A percentile compares a stretch with the other conserved stretches of the same genome.
Evolutionary conservation across 2,113 vertebrate genomes (phyloP).

Genomic region (Thalassoma bifasciatum): DNA sequence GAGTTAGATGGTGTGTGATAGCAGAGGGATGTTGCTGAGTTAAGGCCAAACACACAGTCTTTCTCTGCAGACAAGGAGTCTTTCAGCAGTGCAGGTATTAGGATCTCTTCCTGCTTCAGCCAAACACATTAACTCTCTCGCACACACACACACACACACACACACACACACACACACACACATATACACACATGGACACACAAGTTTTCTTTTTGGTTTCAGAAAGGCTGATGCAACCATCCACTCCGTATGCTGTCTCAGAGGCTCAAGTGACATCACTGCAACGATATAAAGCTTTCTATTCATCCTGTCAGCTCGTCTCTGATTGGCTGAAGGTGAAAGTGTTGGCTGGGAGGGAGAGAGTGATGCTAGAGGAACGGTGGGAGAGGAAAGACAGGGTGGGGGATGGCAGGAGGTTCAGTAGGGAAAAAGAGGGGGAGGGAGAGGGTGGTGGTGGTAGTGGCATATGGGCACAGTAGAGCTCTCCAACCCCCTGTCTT

Average conservation of each 20-base stretch:
- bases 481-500: conserved; percentile 15
- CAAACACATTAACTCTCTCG: conserved; percentile 27
- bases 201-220: conserved; percentile 27
- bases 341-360: conserved; percentile 10
- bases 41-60: conserved; percentile 55
- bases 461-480: conserved; percentile 53
- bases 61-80: conserved; percentile 63
- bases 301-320: conserved; percentile 52
- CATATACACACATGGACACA: conserved; percentile 9
- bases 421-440: too few relatives aligned
- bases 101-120: conserved; percentile 57
- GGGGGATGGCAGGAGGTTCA: conserved; percentile 21
- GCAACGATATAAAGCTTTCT: conserved; percentile 52
- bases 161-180: conserved; percentile 14
- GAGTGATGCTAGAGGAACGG: conserved; percentile 22
- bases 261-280: conserved; percentile 57
- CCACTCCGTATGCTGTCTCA: conserved; percentile 23
- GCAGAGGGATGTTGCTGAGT: conserved; percentile 47
- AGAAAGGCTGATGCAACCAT: conserved; percentile 55
- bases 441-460: too few relatives aligned
- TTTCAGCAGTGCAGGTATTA: conserved; percentile 61
- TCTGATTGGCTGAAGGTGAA: conserved; percentile 49
- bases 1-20: conserved; percentile 35
- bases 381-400: conserved; percentile 6
- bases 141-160: conserved; percentile 8